Percentiles rank a stretch among this genome's conserved stretches.
Conservation (phyloP, 2,888 invertebrate species). For the Agrotis clavis region DNA sequence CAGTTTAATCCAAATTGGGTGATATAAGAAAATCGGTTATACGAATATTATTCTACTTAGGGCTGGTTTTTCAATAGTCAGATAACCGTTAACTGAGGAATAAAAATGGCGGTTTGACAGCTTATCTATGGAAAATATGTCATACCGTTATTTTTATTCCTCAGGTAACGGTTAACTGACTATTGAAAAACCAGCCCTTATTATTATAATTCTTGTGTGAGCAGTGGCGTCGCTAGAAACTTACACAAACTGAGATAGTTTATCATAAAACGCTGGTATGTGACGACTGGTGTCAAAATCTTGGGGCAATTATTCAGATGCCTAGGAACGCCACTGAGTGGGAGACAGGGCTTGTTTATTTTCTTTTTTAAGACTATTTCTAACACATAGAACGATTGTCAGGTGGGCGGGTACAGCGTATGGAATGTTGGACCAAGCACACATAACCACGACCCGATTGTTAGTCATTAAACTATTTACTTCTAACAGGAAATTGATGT, state of each 20-base stretch:
- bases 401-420: constrained; percentile 53
- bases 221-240: constrained; percentile 48
- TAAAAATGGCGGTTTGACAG: too few species aligned
- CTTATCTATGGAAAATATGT: too few species aligned
- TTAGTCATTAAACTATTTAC: constrained; percentile 12
- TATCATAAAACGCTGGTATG: not conserved
- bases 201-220: constrained; percentile 35
- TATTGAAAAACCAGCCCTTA: too few species aligned
- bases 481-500: not conserved
- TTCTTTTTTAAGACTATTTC: constrained; percentile 37
- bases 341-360: constrained; percentile 14
- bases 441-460: constrained; percentile 34
- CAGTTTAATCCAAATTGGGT: constrained; percentile 9
- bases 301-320: constrained; percentile 43
- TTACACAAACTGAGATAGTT: constrained; percentile 1
- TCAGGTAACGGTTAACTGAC: too few species aligned
- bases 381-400: constrained; percentile 40
- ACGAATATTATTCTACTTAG: constrained; percentile 43
- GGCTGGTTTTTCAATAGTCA: too few species aligned
- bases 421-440: constrained; percentile 55
- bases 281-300: constrained; percentile 10
- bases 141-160: too few species aligned
- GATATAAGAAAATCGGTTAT: constrained; percentile 8
- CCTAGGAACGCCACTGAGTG: constrained; percentile 49
- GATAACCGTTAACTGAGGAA: too few species aligned